A percentile compares a stretch with the other conserved stretches of the same genome.
phyloP scores from a whole-genome alignment of 2,113 vertebrate genomes.

The Leiothrix lutea region DNA sequence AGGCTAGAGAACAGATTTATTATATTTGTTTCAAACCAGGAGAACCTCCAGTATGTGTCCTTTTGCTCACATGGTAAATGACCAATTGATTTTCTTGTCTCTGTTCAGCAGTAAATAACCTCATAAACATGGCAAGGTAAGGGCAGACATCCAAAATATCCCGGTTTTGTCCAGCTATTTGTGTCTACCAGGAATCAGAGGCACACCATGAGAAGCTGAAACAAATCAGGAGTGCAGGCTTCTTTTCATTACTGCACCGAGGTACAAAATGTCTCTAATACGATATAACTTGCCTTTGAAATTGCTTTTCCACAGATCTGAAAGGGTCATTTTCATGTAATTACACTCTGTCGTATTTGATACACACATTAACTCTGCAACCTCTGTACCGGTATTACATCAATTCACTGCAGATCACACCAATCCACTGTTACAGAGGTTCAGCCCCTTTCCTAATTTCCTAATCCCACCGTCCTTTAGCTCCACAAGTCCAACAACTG shows the following conservation, averaged over 20 bases:
- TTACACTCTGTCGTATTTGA: not conserved
- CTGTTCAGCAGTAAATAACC: not conserved
- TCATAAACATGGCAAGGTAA: not conserved
- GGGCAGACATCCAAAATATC: not conserved
- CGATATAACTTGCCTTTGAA: not conserved
- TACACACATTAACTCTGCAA: not conserved
- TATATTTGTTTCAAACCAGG: not conserved
- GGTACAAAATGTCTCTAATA: not conserved
- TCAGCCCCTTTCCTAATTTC: not conserved
- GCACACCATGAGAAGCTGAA: not conserved
- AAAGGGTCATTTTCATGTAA: not conserved
- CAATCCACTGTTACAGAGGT: not conserved
- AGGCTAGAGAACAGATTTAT: not conserved
- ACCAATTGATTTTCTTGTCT: constrained; percentile 6
- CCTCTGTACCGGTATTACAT: not conserved
- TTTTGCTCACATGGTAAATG: not conserved
- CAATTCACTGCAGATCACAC: not conserved
- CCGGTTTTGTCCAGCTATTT: not conserved
- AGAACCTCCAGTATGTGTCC: not conserved
- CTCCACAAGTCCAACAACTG: not conserved
- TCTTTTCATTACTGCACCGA: not conserved
- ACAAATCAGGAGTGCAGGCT: not conserved
- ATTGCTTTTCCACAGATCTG: not conserved
- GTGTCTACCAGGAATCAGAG: not conserved
- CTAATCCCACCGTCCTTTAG: not conserved